Base-by-base conservation (phyloP, 1,140 invertebrate genomes). In the Tribolium castaneum region DNA sequence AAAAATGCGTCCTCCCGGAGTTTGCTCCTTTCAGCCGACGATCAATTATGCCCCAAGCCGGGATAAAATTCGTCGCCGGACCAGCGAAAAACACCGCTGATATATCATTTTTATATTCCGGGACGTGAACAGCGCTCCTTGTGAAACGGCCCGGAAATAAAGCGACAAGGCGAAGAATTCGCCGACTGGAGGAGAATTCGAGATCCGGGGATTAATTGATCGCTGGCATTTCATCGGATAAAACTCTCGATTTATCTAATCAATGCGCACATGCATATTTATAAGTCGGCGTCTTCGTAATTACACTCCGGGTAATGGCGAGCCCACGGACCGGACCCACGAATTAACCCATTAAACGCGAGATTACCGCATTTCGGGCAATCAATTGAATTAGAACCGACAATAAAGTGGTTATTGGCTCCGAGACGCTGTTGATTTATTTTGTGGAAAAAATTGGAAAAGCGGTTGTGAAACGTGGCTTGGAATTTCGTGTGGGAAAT, bases 81-180 rank as follows among this genome's bases (percentile, higher is more conserved):
- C 30, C 59, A 30, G n/a, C 30, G 25, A 14, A 6, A 34, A 35
- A 66, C 25, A 14, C 59, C 30, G 10, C 13, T 66, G 59, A 66
- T 66, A 66, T 66, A 66, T 66, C 59, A 66, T 66, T 66, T 66
- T 66, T 66, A 66, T 66, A 66, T 66, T 66, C 59, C 59, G n/a
- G 30, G 30, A 35, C 16, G 59, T 66, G 59, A 66, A 35, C 10
- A 66, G 25, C 56, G 56, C 12, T 52, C 51, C 45, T 66, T 34
- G 59, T 13, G 25, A 66, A 66, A 66, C 34, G 25, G 2, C 30
- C 30, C 59, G 59, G 59, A 66, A 66, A 66, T 35, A 66, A 66
- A 35, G 59, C 59, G 59, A 66, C 59, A 66, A 66, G 4, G 30
- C 3, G 13, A 34, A 30, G 59, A 66, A 66, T 66, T 66, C 10